Base-by-base conservation (phyloP, 2,113 vertebrate species). In the Plecturocebus donacophilus region DNA sequence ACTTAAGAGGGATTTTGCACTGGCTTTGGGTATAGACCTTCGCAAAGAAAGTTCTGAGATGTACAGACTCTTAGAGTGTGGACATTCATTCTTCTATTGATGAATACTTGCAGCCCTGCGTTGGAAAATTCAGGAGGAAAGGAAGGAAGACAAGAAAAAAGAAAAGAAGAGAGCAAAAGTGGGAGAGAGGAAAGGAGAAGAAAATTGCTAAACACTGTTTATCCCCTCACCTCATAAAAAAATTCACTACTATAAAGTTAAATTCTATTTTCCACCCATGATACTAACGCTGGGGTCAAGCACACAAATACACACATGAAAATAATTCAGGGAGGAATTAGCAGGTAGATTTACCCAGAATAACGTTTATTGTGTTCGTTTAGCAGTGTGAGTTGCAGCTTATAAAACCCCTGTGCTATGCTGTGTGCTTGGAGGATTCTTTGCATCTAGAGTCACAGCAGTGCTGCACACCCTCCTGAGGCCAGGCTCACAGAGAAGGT, bases 71-170 rank as follows among this genome's bases (percentile, higher is more conserved):
- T 96, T 11, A 9, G 73, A 27, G 56, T 16, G 10, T 98, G 96
- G 95, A 97, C 91, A 56, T 94, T 96, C 91, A 85, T 97, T 98
- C 96, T 98, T 97, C 92, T 96, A 73, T 77, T 96, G 96, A 97
- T 84, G 91, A 97, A 98, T 88, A 94, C 81, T 49, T 96, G 89
- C 81, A 85, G 83, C 86, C 90, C 85, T 95, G 93, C 98, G 85
- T 89, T 96, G 89, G 96, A 98, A 98, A 98, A 96, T 93, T 97
- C 0, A 19, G 71, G 45, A 96, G 97, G 64, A 95, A 96, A 98
- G 88, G 94, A 97, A 95, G 68, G 54, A 97, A 87, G 87, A 73
- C 58, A 96, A 76, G 17, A 10, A 56, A 71, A 35, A 13, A 21
- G 6, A 5, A 58, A 58, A 32, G n/a, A 35, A 61, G 7, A 9